These are phyloP conservation scores for Dermatemys mawii DNA, from an alignment of 2,113 vertebrate species.

Conservation along the genomic window DNA sequence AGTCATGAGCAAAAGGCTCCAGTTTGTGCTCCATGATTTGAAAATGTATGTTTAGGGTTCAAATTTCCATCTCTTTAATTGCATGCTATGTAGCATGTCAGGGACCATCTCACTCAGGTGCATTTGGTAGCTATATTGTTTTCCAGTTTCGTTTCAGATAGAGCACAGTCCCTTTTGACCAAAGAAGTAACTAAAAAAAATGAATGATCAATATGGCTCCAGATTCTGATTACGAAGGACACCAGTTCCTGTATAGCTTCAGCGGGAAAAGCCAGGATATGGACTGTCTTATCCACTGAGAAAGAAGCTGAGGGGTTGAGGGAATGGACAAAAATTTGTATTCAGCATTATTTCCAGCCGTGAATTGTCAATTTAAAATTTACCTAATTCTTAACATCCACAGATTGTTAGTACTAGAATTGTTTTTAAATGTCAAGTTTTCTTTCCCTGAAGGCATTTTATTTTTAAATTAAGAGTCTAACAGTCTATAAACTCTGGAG, in stretches of 20 bases:
- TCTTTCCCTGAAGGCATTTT: slow-evolving; percentile 1
- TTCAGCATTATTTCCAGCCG: not conserved
- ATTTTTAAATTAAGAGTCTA: not conserved
- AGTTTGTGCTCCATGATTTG: slow-evolving; percentile 4
- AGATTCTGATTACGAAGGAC: not conserved
- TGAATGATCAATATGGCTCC: not conserved
- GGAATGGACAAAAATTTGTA: not conserved
- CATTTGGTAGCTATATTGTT: slow-evolving; percentile 40
- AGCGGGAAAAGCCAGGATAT: not conserved
- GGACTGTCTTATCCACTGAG: not conserved
- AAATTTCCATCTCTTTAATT: slow-evolving; percentile 27
- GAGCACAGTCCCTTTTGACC: not conserved
- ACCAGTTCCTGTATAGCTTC: not conserved
- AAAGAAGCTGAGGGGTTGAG: not conserved
- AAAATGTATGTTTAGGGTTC: slow-evolving; percentile 21
- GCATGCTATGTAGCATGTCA: slow-evolving; percentile 37
- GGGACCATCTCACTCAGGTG: not conserved
- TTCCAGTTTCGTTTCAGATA: slow-evolving; percentile 57
- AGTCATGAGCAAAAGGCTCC: not conserved
- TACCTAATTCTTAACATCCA: not conserved
- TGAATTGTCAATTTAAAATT: not conserved
- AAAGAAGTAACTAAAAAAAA: not conserved
- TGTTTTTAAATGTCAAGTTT: not conserved
- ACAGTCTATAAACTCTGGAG: not conserved
- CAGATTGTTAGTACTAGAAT: not conserved